These are phyloP conservation scores for Yponomeuta cagnagella DNA, from an alignment of 2,888 invertebrate species.

Conservation along the genomic window DNA sequence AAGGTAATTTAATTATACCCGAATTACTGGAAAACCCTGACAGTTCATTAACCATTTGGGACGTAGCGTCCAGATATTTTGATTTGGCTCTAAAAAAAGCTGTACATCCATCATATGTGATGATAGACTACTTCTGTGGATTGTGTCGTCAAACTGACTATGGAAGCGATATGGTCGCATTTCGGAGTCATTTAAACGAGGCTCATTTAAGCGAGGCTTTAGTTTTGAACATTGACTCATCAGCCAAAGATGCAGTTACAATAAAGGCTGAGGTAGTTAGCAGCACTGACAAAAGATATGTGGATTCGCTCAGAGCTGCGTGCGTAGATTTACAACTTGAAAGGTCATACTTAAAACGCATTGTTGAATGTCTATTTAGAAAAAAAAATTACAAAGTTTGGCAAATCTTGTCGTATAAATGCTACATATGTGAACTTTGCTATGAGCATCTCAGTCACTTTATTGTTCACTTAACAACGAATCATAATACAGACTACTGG, in stretches of 20 bases:
- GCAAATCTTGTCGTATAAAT: neutral
- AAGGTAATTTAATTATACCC: neutral
- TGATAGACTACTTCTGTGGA: neutral
- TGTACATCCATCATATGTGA: neutral
- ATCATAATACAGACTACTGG: neutral
- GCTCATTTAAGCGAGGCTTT: neutral
- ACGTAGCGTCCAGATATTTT: neutral
- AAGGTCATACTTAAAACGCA: neutral
- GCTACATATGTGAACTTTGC: neutral
- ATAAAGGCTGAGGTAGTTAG: neutral
- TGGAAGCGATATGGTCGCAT: neutral
- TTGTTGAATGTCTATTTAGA: neutral
- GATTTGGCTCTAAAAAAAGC: neutral
- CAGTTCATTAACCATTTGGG: no score
- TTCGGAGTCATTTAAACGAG: neutral
- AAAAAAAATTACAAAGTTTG: no score
- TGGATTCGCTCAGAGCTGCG: neutral
- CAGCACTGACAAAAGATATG: neutral
- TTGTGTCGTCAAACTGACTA: neutral
- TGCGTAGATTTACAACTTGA: neutral
- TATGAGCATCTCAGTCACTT: neutral
- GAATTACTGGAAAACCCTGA: no score
- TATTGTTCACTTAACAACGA: neutral
- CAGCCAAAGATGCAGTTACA: neutral
- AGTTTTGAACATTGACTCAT: neutral